A percentile compares a stretch with the other conserved stretches of the same genome.
Evolutionary conservation across 2,888 invertebrate species (phyloP).

Genomic region (Biston betularia): DNA sequence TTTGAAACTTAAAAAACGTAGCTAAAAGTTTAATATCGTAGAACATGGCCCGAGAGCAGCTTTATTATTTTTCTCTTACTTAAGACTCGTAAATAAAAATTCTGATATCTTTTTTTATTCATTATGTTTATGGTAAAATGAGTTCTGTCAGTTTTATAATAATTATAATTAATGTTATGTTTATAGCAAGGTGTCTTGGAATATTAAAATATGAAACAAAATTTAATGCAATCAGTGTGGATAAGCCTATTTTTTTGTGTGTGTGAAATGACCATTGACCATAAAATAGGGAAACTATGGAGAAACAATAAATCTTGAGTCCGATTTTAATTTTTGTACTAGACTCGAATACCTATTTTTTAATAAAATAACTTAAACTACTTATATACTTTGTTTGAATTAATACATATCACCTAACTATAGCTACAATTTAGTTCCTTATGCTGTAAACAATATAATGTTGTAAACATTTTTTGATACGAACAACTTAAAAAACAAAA

Average conservation of each 20-base stretch:
- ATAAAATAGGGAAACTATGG: conserved; percentile 12
- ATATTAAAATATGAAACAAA: conserved; percentile 26
- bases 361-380: conserved; percentile 81
- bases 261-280: conserved; percentile 31
- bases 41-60: background rate
- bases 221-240: conserved; percentile 5
- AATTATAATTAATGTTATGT: conserved; percentile 17
- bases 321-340: conserved; percentile 79
- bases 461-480: too few relatives aligned
- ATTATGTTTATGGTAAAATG: conserved; percentile 4
- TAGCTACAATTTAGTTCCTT: too few relatives aligned
- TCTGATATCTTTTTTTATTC: conserved; percentile 14
- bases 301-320: conserved; percentile 47
- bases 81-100: conserved; percentile 13
- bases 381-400: conserved; percentile 53
- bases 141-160: conserved; percentile 19
- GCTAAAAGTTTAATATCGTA: conserved; percentile 16
- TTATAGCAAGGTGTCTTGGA: conserved; percentile 51
- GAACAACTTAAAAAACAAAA: too few relatives aligned
- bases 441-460: too few relatives aligned
- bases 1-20: conserved; percentile 10
- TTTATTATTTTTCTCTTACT: conserved; percentile 16
- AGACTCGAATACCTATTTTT: conserved; percentile 82
- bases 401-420: conserved; percentile 31
- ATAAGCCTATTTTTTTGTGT: conserved; percentile 64